Conservation (phyloP, 2,113 vertebrate genomes). For the Orthonyx spaldingii region DNA sequence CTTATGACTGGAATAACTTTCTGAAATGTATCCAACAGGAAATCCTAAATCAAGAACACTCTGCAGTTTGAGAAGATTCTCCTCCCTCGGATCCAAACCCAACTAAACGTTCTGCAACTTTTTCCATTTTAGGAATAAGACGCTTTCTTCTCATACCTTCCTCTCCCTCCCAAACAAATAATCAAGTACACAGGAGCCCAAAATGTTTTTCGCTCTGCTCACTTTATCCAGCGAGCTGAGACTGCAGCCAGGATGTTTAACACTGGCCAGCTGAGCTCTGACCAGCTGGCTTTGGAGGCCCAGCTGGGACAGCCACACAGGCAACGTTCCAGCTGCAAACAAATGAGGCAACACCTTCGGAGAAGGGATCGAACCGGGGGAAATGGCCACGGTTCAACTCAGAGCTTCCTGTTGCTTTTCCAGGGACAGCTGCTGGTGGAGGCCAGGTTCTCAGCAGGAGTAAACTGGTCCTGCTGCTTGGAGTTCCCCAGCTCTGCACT, state of each 20-base stretch:
- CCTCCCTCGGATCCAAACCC: constrained; percentile 15
- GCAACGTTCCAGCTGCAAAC: constrained; percentile 35
- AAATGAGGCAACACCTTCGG: constrained; percentile 46
- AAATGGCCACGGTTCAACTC: neutral
- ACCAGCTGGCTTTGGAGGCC: constrained; percentile 39
- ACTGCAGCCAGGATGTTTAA: neutral
- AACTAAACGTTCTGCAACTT: constrained; percentile 20
- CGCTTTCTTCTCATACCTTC: constrained; percentile 29
- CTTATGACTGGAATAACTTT: constrained; percentile 37
- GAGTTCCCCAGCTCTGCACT: neutral
- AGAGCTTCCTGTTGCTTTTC: neutral
- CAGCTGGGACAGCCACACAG: constrained; percentile 14
- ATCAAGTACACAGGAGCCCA: constrained; percentile 47
- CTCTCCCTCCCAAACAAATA: constrained; percentile 45
- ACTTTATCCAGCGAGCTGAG: neutral
- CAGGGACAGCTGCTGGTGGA: neutral
- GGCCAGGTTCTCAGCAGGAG: neutral
- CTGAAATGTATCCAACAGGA: constrained; percentile 41
- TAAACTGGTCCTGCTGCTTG: neutral
- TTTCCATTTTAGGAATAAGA: constrained; percentile 58
- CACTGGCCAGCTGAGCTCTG: constrained; percentile 37
- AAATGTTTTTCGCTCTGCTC: neutral
- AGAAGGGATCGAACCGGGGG: neutral
- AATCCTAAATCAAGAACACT: constrained; percentile 63
- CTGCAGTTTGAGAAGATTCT: constrained; percentile 34